Base-by-base conservation (phyloP, 2,797 vertebrate species). In the Odontamblyopus lacepedii region DNA sequence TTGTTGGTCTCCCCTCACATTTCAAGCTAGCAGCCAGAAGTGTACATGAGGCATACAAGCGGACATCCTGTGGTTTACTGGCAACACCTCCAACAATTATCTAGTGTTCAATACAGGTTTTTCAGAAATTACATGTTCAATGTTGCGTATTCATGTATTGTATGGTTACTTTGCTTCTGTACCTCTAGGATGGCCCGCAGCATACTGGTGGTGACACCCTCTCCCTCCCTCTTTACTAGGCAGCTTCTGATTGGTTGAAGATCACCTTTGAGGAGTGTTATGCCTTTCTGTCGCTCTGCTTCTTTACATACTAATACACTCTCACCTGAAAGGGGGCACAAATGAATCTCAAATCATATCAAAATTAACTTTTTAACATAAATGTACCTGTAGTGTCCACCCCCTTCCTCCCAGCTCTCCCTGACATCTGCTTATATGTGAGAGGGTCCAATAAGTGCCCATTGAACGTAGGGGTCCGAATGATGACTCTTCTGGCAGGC, bases 401-500 rank as follows among this genome's bases (percentile, higher is more conserved):
- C 77, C 98, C 98, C 91, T 98, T 98, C 81, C 98, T 96, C 2
- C 97, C 98, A 41, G 98, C 97, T 83, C 98, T 94, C 48, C 97
- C 98, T 70, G 95, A 92, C 98, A 99, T 99, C 93, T 99, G 97
- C 85, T 96, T 98, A 79, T 99, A 99, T 13, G 97, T 95, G 74
- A 97, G 95, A n/a, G 96, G 90, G 83, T 98, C 96, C 84, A 99
- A 87, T 78, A 95, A 85, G 63, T 70, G 95, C 67, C 97, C 96
- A 2, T 95, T 95, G 70, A 99, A 99, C 32, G 94, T 81, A 4
- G 98, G 98, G 0, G 96, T 97, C 68, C 97, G 94, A 76, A 99
- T 96, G 84, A 99, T 96, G 74, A 99, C 96, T 60, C 97, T 93
- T 27, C 96, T 96, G 1, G 97, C 98, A 5, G 97, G 97, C 35